Conservation (phyloP, 2,888 invertebrate genomes). For the Teleiodes luculella region DNA sequence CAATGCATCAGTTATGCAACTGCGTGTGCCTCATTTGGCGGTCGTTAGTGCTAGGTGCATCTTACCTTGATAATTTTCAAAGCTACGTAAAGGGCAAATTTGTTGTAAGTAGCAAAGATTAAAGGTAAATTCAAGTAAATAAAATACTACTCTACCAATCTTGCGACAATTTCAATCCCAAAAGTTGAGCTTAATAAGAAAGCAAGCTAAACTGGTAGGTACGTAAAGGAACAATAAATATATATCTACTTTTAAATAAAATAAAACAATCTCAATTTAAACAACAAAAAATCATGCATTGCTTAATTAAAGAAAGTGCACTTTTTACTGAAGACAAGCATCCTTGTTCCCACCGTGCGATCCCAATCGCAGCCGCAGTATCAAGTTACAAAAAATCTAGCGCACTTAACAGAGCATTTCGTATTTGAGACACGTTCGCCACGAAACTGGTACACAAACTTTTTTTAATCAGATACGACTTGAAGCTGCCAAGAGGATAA, state of each 20-base stretch:
- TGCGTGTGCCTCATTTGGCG: slow-evolving; percentile 69
- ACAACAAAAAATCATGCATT: too few species aligned
- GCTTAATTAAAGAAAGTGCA: too few species aligned
- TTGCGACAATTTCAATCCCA: too few species aligned
- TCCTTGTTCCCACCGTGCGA: neutral
- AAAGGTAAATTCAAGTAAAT: neutral
- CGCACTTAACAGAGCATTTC: slow-evolving; percentile 15
- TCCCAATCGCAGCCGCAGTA: neutral
- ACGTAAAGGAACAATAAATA: too few species aligned
- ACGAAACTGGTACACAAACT: slow-evolving; percentile 34
- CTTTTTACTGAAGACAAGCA: neutral
- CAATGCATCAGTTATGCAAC: slow-evolving; percentile 69
- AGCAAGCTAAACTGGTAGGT: too few species aligned
- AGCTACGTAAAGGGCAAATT: neutral
- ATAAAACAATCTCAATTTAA: too few species aligned
- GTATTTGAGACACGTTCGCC: slow-evolving; percentile 38
- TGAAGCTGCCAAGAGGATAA: slow-evolving; percentile 41
- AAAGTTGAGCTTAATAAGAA: too few species aligned
- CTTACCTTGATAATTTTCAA: neutral
- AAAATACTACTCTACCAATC: too few species aligned
- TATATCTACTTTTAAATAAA: too few species aligned
- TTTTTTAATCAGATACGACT: slow-evolving; percentile 40
- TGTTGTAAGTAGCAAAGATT: neutral
- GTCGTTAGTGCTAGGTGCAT: slow-evolving; percentile 46
- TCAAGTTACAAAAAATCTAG: slow-evolving; percentile 3